Percentiles rank a stretch among this genome's conserved stretches.
These are phyloP conservation scores for Parnassius glacialis DNA, from an alignment of 2,888 invertebrate genomes.

Conservation along the genomic window DNA sequence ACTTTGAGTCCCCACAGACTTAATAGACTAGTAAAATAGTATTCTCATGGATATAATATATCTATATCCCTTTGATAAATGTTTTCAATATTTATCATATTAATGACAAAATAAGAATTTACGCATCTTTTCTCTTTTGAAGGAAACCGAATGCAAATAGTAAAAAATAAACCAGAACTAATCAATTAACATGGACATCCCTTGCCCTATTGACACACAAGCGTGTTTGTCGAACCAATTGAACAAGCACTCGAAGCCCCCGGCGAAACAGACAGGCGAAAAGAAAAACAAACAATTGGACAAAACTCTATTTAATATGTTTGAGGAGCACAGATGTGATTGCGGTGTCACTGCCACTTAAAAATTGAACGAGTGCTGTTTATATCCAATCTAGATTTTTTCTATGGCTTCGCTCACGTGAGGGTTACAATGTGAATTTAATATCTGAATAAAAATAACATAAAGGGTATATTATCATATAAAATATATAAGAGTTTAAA, in stretches of 20 bases:
- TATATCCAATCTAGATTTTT: not conserved
- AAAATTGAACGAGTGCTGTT: slow-evolving; percentile 26
- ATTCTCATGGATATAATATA: too few relatives aligned
- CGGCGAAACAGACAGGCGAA: slow-evolving; percentile 52
- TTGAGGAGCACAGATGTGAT: slow-evolving; percentile 47
- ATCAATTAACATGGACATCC: slow-evolving; percentile 26
- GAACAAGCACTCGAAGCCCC: slow-evolving; percentile 34
- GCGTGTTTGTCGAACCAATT: slow-evolving; percentile 41
- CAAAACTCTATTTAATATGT: slow-evolving; percentile 36
- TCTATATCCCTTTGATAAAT: too few relatives aligned
- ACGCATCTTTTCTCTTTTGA: not conserved
- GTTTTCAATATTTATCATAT: too few relatives aligned
- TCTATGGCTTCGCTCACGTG: too few relatives aligned
- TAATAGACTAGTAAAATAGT: too few relatives aligned
- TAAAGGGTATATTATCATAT: too few relatives aligned
- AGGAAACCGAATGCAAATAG: not conserved
- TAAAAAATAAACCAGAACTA: slow-evolving; percentile 15
- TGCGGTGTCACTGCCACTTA: slow-evolving; percentile 25
- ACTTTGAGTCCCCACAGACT: too few relatives aligned
- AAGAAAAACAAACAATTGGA: slow-evolving; percentile 47
- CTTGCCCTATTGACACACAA: slow-evolving; percentile 26
- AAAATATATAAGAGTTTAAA: too few relatives aligned
- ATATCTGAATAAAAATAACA: too few relatives aligned
- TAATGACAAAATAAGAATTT: not conserved
- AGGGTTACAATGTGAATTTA: too few relatives aligned